phyloP scores from a whole-genome alignment of 1,140 invertebrate genomes.

The Octopus bimaculoides region DNA sequence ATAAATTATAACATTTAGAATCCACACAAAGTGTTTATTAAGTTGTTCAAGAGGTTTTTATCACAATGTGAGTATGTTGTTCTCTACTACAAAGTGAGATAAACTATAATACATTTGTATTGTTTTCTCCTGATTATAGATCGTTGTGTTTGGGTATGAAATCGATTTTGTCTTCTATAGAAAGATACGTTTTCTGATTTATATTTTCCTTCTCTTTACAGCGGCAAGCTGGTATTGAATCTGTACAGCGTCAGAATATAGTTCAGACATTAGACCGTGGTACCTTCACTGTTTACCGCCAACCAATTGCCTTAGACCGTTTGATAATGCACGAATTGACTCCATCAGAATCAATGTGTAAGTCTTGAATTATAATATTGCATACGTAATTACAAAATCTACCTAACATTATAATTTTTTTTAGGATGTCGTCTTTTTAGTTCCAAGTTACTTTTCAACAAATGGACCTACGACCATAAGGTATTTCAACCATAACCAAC shows the following conservation, averaged over 20 bases:
- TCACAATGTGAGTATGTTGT: no score
- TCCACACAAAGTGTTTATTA: not conserved
- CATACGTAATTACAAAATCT: not conserved
- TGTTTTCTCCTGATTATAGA: no score
- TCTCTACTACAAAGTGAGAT: no score
- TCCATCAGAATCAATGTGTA: constrained; percentile 61
- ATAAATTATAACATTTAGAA: no score
- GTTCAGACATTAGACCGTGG: not conserved
- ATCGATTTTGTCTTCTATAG: no score
- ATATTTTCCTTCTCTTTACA: not conserved
- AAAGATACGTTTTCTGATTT: not conserved
- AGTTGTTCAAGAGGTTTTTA: not conserved
- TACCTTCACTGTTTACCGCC: constrained; percentile 67
- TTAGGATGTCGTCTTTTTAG: not conserved
- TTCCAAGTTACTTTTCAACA: constrained; percentile 4
- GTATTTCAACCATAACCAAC: no score
- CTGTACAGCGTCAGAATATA: not conserved
- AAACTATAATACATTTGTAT: no score
- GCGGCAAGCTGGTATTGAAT: constrained; percentile 17
- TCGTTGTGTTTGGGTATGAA: no score
- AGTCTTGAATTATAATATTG: constrained; percentile 10
- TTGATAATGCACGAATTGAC: constrained; percentile 69
- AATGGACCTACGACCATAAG: no score
- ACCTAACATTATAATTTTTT: not conserved
- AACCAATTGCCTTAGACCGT: constrained; percentile 68